Base-by-base conservation (phyloP, 2,888 invertebrate genomes). In the Idaea dimidiata region DNA sequence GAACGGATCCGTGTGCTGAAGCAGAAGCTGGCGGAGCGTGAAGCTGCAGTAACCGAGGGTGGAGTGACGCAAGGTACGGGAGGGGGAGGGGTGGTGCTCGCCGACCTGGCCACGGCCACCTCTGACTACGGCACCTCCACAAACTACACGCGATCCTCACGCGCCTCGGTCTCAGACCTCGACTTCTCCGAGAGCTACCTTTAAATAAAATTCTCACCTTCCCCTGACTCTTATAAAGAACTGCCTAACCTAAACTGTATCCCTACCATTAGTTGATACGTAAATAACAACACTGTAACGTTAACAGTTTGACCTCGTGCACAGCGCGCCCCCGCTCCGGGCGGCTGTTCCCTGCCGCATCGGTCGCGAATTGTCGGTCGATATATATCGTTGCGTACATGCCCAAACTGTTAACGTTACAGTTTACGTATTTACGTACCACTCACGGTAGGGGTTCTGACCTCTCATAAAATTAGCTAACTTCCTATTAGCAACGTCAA, bases 151-250 rank as follows among this genome's bases (percentile, higher is more conserved):
- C 94, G 96, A 79, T 96, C 96, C 71, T 96, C 96, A 69, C 94
- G 96, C 77, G 96, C 96, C 82, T 97, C 96, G 84, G 96, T 96
- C 86, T 97, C 97, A 67, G 97, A 97, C 89, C 94, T 96, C 81
- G 97, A 97, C 87, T 97, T 97, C 88, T 97, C 97, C 71, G 97
- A 97, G 86, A 97, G 97, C 83, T 97, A 97, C 89, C 94, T 97
- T 80, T 97, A 87, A 86, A 65, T 58, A 65, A 32, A 10, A 24
- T 24, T 24, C 24, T 24, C 5, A 58, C 33, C n/a, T 24, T n/a
- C 63, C 58, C 57, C 56, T 43, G 33, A 54, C 16, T 54, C 57
- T 60, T 10, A 54, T 8, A 14, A 7, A 54, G 16, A 16, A 16
- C 14, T 53, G 14, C 53, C 53, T 16, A 54, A 17, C 54, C 54